phyloP scores from a whole-genome alignment of 2,888 invertebrate genomes.

The Tyria jacobaeae region DNA sequence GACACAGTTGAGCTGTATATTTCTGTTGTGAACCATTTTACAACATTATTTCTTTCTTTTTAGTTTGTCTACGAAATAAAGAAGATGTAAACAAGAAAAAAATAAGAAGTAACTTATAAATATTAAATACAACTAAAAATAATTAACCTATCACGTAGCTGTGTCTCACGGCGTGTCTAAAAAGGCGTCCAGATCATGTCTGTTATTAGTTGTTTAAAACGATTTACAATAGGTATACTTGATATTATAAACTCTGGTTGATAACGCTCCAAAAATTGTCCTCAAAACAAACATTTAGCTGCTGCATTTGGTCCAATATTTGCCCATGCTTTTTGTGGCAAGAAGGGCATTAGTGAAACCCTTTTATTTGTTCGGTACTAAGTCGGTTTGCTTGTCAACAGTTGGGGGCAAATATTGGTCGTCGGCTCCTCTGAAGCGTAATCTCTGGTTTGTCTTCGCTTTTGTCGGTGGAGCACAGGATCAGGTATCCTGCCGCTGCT shows the following conservation, averaged over 20 bases:
- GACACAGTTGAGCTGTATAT: too few species aligned
- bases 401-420: constrained; percentile 75
- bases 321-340: constrained; percentile 81
- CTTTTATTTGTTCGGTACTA: constrained; percentile 81
- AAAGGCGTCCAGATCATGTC: too few species aligned
- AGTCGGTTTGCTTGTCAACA: constrained; percentile 85
- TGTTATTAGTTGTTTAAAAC: too few species aligned
- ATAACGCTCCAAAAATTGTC: constrained; percentile 35
- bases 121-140: too few species aligned
- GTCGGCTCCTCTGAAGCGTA: constrained; percentile 79
- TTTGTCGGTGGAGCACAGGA: constrained; percentile 25
- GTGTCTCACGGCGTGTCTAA: too few species aligned
- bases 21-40: too few species aligned
- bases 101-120: too few species aligned
- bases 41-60: too few species aligned
- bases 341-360: constrained; percentile 86
- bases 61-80: too few species aligned
- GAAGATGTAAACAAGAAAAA: too few species aligned
- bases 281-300: constrained; percentile 43
- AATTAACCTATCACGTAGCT: too few species aligned
- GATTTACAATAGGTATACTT: too few species aligned
- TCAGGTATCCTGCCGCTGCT: constrained; percentile 38
- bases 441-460: constrained; percentile 60
- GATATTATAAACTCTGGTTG: constrained; percentile 29
- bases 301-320: constrained; percentile 73